Conservation (phyloP, 2,888 invertebrate genomes). For the Torymus auratus region DNA sequence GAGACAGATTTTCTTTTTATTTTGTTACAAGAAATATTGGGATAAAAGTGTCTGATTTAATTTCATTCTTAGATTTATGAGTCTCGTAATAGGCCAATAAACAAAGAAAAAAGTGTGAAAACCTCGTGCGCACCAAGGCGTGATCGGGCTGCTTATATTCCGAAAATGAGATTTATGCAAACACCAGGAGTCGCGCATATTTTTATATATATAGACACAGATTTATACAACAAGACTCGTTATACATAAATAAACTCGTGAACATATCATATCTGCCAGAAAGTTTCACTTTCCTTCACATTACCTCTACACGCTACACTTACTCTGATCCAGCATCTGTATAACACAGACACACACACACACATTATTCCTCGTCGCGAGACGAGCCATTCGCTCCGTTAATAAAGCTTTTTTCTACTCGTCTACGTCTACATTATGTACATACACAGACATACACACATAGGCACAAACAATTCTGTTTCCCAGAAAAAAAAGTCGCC, state of each 20-base stretch:
- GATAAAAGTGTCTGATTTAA: not conserved
- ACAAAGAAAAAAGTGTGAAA: too few species aligned
- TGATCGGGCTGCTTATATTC: too few species aligned
- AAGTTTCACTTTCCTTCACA: conserved; percentile 20
- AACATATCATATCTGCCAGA: not conserved
- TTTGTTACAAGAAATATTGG: too few species aligned
- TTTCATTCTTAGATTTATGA: conserved; percentile 14
- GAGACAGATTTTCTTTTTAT: too few species aligned
- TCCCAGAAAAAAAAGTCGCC: conserved; percentile 2
- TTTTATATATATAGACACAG: not conserved
- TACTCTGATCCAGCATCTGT: too few species aligned
- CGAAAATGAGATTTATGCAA: too few species aligned
- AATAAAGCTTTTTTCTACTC: not conserved
- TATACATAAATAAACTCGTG: not conserved
- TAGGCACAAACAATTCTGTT: not conserved
- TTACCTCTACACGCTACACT: not conserved
- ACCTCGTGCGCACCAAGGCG: too few species aligned
- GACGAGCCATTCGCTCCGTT: not conserved
- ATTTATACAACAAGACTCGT: not conserved
- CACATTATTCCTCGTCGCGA: too few species aligned
- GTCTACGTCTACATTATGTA: not conserved
- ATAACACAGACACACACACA: too few species aligned
- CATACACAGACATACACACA: not conserved
- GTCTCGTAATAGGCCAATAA: not conserved
- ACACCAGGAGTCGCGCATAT: too few species aligned